phyloP scores from a whole-genome alignment of 2,797 vertebrate genomes.

The Tarsius wallacei region DNA sequence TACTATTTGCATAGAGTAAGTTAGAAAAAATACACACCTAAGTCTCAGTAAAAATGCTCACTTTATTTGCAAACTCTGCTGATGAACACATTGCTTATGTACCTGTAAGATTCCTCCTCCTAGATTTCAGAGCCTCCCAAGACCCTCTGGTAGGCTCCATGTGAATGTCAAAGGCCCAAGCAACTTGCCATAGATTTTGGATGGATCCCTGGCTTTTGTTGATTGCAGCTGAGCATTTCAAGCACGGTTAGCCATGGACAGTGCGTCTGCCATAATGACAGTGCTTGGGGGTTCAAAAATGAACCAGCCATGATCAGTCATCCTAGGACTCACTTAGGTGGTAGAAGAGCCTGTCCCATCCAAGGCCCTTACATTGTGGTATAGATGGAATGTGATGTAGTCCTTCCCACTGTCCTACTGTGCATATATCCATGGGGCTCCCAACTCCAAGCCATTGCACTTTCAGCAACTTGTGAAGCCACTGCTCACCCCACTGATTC shows the following conservation, averaged over 20 bases:
- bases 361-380: neutral
- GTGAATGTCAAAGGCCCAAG: neutral
- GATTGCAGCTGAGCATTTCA: slow-evolving; percentile 7
- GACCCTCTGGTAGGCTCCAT: neutral
- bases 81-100: too few species aligned
- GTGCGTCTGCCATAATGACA: neutral
- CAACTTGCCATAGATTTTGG: neutral
- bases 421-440: neutral
- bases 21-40: too few species aligned
- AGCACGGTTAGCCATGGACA: neutral
- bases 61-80: too few species aligned
- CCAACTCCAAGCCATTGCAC: neutral
- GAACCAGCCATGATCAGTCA: rapidly evolving
- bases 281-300: neutral
- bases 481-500: neutral
- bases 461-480: neutral
- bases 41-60: too few species aligned
- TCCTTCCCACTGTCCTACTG: too few species aligned
- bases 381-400: rapidly evolving
- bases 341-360: neutral
- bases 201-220: neutral
- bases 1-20: too few species aligned
- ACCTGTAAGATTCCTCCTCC: neutral
- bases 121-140: neutral
- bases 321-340: neutral